Conservation (phyloP, 2,113 vertebrate genomes). For the Campylorhamphus procurvoides region DNA sequence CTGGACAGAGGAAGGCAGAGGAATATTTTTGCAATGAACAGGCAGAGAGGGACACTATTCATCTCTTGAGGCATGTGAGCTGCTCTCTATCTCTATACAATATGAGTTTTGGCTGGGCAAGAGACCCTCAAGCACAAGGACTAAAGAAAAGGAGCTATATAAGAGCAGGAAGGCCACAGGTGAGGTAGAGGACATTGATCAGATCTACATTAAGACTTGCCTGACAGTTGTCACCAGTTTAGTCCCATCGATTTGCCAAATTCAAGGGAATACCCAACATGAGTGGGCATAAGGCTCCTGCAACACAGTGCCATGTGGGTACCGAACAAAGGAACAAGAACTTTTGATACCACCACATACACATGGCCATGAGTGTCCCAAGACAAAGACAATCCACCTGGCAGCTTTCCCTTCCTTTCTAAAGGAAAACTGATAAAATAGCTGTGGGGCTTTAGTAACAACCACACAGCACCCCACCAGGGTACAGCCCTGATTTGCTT, state of each 20-base stretch:
- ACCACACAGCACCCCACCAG: neutral
- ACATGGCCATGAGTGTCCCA: rapidly evolving
- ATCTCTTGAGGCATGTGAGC: rapidly evolving
- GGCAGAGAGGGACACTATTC: neutral
- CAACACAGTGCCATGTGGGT: rapidly evolving
- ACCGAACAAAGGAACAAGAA: neutral
- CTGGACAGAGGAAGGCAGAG: slow-evolving; percentile 5
- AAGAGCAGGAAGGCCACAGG: neutral
- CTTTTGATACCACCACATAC: neutral
- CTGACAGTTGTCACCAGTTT: neutral
- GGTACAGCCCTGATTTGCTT: neutral
- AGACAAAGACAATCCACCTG: neutral
- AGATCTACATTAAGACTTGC: neutral
- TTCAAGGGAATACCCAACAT: rapidly evolving
- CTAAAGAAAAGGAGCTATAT: neutral
- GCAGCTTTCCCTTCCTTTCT: neutral
- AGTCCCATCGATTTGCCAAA: neutral
- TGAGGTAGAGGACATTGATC: neutral
- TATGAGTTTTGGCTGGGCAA: neutral
- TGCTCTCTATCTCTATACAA: neutral
- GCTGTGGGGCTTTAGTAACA: neutral
- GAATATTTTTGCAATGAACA: neutral
- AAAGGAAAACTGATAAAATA: neutral
- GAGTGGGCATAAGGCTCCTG: rapidly evolving
- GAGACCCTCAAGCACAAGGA: neutral